These are phyloP conservation scores for Odocoileus virginianus DNA, from an alignment of 2,113 vertebrate genomes.

Conservation along the genomic window DNA sequence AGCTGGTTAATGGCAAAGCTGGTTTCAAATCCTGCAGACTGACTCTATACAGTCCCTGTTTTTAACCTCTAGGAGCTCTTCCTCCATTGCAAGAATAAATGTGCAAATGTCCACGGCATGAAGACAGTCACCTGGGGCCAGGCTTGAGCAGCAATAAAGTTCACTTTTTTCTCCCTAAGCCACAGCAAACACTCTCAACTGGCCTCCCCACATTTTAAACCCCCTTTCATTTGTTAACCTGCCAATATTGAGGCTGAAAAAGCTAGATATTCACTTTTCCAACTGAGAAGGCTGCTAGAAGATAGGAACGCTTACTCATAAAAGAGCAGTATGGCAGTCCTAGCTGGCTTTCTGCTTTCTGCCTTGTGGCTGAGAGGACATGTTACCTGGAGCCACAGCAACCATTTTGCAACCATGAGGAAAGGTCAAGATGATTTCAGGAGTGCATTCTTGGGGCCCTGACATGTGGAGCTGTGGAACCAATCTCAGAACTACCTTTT, in stretches of 20 bases:
- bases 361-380: not conserved
- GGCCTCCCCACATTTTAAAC: not conserved
- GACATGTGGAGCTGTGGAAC: not conserved
- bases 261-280: not conserved
- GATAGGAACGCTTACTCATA: not conserved
- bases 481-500: not conserved
- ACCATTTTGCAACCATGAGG: not conserved
- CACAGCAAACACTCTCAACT: not conserved
- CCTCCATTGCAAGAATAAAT: not conserved
- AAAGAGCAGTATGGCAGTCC: not conserved
- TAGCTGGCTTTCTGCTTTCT: not conserved
- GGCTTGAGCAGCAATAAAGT: not conserved
- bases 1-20: not conserved
- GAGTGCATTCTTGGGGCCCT: not conserved
- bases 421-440: not conserved
- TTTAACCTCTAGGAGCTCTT: not conserved
- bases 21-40: not conserved
- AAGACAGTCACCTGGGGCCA: not conserved
- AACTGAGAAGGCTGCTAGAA: not conserved
- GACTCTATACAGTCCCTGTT: not conserved
- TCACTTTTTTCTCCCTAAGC: not conserved
- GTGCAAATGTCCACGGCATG: rapidly evolving
- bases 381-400: not conserved
- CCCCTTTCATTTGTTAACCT: not conserved
- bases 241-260: not conserved